phyloP scores from a whole-genome alignment of 1,140 invertebrate genomes.

The Adoxophyes honmai region DNA sequence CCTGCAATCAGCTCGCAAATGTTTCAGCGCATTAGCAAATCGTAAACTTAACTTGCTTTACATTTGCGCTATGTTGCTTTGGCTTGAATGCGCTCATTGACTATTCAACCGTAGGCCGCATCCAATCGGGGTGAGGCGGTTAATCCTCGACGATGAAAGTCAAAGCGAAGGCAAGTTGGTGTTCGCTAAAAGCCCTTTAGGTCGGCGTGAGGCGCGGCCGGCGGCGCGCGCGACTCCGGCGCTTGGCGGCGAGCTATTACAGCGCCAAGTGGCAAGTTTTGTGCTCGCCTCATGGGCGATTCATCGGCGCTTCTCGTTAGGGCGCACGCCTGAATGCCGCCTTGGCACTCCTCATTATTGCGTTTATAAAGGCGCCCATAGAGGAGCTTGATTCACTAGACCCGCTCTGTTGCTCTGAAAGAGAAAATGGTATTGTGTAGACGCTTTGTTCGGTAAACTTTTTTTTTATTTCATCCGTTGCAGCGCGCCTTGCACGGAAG shows the following conservation, averaged over 20 bases:
- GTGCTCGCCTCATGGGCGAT: constrained; percentile 66
- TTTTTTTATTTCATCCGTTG: constrained; percentile 40
- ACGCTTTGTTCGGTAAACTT: constrained; percentile 61
- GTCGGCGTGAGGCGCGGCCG: constrained; percentile 37
- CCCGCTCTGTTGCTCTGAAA: constrained; percentile 59
- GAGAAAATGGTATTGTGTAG: constrained; percentile 73
- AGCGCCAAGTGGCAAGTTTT: constrained; percentile 66
- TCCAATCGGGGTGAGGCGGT: constrained; percentile 48
- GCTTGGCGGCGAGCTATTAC: constrained; percentile 40
- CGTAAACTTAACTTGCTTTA: constrained; percentile 46
- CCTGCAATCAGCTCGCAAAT: constrained; percentile 14
- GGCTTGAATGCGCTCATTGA: constrained; percentile 59
- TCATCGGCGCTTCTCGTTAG: constrained; percentile 68
- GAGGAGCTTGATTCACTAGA: constrained; percentile 68
- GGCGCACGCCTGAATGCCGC: constrained; percentile 63
- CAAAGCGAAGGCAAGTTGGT: constrained; percentile 62
- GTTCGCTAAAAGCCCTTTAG: constrained; percentile 63
- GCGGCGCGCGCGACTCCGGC: constrained; percentile 30
- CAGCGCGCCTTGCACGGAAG: constrained; percentile 21
- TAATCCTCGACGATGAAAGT: constrained; percentile 60
- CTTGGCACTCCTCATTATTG: constrained; percentile 74
- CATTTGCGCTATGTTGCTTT: constrained; percentile 44
- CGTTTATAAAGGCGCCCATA: constrained; percentile 74
- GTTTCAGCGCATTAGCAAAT: constrained; percentile 28
- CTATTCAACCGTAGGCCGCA: constrained; percentile 53